Evolutionary conservation across 1,140 invertebrate species (phyloP).

Genomic region (Pogonus chalceus): DNA sequence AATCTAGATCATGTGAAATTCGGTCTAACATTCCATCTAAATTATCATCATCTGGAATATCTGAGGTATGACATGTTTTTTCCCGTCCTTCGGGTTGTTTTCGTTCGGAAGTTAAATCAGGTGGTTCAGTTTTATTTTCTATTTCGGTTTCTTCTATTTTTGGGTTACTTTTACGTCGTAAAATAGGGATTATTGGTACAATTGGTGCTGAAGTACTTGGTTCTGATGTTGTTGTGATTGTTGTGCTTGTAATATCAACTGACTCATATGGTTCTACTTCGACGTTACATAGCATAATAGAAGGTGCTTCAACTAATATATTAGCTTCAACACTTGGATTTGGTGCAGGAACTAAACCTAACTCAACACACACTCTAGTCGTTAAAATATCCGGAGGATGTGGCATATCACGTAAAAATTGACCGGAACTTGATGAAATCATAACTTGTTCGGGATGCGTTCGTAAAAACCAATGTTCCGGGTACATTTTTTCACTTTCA

Average conservation of each 20-base stretch:
- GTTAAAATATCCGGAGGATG: conserved; percentile 21
- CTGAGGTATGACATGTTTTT: background rate
- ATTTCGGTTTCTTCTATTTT: background rate
- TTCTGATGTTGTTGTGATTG: background rate
- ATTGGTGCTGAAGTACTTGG: background rate
- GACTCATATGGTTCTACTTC: conserved; percentile 24
- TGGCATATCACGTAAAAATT: background rate
- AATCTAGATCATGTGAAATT: conserved; percentile 64
- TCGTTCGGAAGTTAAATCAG: conserved; percentile 1
- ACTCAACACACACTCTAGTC: conserved; percentile 25
- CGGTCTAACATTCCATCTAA: conserved; percentile 54
- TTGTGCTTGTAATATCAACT: background rate
- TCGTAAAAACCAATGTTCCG: background rate
- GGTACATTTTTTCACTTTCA: background rate
- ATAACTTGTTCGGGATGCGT: background rate
- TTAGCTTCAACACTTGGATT: conserved; percentile 1
- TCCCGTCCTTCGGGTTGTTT: conserved; percentile 14
- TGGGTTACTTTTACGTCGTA: background rate
- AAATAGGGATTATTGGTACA: background rate
- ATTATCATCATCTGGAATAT: conserved; percentile 21
- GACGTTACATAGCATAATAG: conserved; percentile 29
- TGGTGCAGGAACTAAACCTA: conserved; percentile 19
- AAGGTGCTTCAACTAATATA: conserved; percentile 15
- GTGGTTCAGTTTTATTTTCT: background rate
- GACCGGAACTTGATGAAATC: background rate